Evolutionary conservation across 2,797 vertebrate species (phyloP), one percentile per base, ranked within the genome.

Genomic region (Streptopelia turtur): DNA sequence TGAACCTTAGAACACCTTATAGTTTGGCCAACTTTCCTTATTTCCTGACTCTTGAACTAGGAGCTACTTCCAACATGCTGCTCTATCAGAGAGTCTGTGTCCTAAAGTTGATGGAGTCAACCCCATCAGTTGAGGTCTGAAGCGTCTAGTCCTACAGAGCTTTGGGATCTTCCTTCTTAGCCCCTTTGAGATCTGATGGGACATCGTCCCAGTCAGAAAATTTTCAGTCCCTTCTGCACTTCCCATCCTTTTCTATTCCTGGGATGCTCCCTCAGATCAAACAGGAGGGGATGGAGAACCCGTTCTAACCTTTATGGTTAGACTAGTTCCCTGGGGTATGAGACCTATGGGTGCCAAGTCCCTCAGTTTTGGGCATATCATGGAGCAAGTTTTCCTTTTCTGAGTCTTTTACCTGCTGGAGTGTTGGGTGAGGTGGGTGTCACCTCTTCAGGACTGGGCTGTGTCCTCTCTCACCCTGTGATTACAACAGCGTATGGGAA

Each of bases 121-220:
- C 14, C 13, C 11, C 3, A 2, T 60, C 64, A 45, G 28, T 1
- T 80, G 50, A 52, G 35, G 13, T 83, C 56, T 85, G 80, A 50
- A 69, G 31, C 45, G 52, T 60, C 31, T 41, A 69, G 35, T 77
- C 35, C 50, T 75, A 6, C 27, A 49, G 59, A 86, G 27, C n/a
- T 87, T 63, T 71, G 57, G 31, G 49, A 68, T 63, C 20, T n/a
- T 84, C 41, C 61, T 83, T 28, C 30, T 17, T 72, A 27, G 22
- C 10, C n/a, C 12, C 3, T 47, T 47, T 63, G 75, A 39, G n/a
- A 30, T 16, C 25, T 75, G 60, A 41, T 74, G 43, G 11, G 27
- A 4, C 27, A 24, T 17, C 52, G 11, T n/a, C 14, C 71, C 1
- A 0, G 0, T 68, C 27, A 31, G 2, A 27, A 53, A 66, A 63